phyloP scores from a whole-genome alignment of 2,113 vertebrate genomes.

The Percopsis transmontana region DNA sequence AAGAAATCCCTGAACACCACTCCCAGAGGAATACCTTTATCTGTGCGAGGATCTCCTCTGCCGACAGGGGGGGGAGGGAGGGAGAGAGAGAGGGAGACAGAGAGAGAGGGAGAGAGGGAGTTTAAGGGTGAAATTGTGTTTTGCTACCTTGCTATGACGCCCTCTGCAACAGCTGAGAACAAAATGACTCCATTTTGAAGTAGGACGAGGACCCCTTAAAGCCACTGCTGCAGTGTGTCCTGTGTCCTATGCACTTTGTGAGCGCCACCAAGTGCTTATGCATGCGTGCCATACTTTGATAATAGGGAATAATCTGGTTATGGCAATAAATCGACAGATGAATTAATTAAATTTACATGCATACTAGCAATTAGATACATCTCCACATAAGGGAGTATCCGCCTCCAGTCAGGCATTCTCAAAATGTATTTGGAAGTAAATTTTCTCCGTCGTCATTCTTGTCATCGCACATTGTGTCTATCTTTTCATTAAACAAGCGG shows the following conservation, averaged over 20 bases:
- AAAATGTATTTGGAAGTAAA: no score
- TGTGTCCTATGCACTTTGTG: conserved; percentile 54
- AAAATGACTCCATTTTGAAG: conserved; percentile 67
- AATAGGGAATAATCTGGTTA: no score
- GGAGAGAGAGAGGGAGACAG: conserved; percentile 56
- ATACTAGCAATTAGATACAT: no score
- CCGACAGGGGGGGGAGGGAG: conserved; percentile 33
- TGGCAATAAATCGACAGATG: no score
- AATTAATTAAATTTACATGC: no score
- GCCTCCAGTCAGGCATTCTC: no score
- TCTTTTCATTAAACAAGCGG: no score
- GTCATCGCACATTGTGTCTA: no score
- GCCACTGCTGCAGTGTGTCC: conserved; percentile 43
- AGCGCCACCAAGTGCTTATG: conserved; percentile 54
- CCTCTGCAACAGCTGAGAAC: conserved; percentile 61
- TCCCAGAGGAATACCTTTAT: conserved; percentile 75
- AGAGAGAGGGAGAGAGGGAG: conserved; percentile 56
- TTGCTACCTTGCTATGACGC: conserved; percentile 64
- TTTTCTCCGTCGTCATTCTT: no score
- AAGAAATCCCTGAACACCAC: conserved; percentile 68
- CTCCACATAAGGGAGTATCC: no score
- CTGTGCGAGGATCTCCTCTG: conserved; percentile 71
- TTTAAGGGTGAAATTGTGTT: conserved; percentile 68
- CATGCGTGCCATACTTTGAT: no score
- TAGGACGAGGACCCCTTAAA: conserved; percentile 60